A percentile compares a stretch with the other conserved stretches of the same genome.
Evolutionary conservation across 2,797 vertebrate genomes (phyloP).

Genomic region (Mycteria americana): DNA sequence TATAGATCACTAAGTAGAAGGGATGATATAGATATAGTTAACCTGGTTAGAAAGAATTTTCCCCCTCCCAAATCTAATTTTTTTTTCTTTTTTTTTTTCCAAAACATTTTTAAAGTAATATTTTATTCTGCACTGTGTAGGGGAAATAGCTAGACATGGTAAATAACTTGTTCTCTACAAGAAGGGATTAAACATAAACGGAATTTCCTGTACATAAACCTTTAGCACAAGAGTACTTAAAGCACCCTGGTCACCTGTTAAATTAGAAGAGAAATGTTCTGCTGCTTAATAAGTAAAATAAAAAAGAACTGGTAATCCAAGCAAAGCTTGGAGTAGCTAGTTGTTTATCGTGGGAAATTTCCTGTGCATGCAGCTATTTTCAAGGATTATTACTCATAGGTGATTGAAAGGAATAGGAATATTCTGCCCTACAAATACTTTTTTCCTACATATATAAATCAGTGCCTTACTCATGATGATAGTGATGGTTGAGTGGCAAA

Average conservation of each 20-base stretch:
- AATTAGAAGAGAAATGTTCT: neutral
- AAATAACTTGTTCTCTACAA: neutral
- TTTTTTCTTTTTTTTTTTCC: no score
- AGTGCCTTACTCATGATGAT: neutral
- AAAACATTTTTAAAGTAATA: neutral
- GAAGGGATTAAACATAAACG: neutral
- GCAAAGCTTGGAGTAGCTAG: neutral
- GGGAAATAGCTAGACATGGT: neutral
- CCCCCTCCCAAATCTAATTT: rapidly evolving
- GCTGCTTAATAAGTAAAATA: neutral
- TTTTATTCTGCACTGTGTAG: neutral
- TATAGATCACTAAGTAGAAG: neutral
- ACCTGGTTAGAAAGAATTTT: neutral
- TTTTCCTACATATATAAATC: neutral
- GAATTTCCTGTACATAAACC: neutral
- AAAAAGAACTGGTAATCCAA: neutral
- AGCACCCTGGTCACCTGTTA: neutral
- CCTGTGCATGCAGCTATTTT: neutral
- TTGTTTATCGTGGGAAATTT: neutral
- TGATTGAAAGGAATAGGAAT: neutral
- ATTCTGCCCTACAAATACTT: neutral
- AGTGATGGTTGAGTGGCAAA: neutral
- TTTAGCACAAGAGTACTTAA: neutral
- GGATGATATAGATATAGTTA: neutral
- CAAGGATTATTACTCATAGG: neutral